phyloP scores from a whole-genome alignment of 2,797 vertebrate species.

The Thaleichthys pacificus region DNA sequence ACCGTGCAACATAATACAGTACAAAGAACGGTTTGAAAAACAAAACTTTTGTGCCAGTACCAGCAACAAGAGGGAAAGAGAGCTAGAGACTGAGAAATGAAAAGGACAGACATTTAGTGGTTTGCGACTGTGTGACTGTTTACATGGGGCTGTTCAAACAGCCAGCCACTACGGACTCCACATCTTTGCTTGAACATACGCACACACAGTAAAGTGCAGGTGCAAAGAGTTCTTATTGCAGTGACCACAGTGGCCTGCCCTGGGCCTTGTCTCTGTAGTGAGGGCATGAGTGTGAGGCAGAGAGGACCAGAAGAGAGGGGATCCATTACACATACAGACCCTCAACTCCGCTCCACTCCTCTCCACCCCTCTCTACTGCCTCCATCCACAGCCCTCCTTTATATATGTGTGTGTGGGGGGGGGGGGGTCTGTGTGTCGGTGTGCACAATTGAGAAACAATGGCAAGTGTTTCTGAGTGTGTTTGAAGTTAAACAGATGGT shows the following conservation, averaged over 20 bases:
- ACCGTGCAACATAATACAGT: no score
- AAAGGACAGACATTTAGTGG: constrained; percentile 74
- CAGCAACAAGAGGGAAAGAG: no score
- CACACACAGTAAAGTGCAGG: constrained; percentile 12
- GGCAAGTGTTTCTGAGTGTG: constrained; percentile 36
- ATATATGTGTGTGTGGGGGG: background rate
- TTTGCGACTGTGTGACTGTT: constrained; percentile 1
- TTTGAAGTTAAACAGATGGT: constrained; percentile 74
- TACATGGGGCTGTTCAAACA: constrained; percentile 1
- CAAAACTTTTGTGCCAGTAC: no score
- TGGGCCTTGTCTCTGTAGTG: constrained; percentile 20
- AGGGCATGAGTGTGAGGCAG: background rate
- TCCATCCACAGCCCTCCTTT: background rate
- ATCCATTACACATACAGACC: constrained; percentile 50
- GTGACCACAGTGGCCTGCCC: constrained; percentile 18
- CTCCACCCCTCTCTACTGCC: constrained; percentile 19
- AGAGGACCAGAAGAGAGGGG: constrained; percentile 21
- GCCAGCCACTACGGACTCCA: constrained; percentile 14
- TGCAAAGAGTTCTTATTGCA: constrained; percentile 8
- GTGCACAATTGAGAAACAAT: background rate
- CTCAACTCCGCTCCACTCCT: constrained; percentile 34
- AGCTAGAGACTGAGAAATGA: constrained; percentile 38
- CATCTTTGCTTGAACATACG: constrained; percentile 1
- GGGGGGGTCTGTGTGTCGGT: constrained; percentile 1
- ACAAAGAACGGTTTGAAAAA: no score